Percentiles rank a stretch among this genome's conserved stretches.
phyloP scores from a whole-genome alignment of 2,113 vertebrate genomes.

The Oplegnathus fasciatus region DNA sequence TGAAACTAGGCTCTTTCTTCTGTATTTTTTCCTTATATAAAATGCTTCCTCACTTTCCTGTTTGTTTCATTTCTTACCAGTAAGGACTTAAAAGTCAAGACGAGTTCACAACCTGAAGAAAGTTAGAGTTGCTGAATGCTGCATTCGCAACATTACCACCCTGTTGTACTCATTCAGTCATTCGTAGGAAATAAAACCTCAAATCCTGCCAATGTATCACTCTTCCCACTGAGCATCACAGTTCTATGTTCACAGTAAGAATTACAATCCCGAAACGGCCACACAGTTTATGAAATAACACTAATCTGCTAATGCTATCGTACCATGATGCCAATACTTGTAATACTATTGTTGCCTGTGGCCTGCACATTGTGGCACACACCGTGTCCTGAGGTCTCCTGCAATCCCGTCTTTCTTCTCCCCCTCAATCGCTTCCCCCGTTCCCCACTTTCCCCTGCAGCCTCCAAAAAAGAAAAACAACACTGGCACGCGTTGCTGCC shows the following conservation, averaged over 20 bases:
- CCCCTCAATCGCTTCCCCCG: slow-evolving; percentile 1
- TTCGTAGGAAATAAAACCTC: not conserved
- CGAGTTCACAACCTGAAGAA: slow-evolving; percentile 2
- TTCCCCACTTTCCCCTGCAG: slow-evolving; percentile 7
- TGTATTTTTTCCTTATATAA: not conserved
- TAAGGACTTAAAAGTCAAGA: not conserved
- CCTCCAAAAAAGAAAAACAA: slow-evolving; percentile 56
- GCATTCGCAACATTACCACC: slow-evolving; percentile 7
- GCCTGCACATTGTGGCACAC: slow-evolving; percentile 23
- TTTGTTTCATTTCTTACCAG: not conserved
- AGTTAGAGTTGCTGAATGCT: not conserved
- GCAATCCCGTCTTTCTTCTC: slow-evolving; percentile 39
- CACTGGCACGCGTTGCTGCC: slow-evolving; percentile 53
- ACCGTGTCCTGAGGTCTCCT: slow-evolving; percentile 36
- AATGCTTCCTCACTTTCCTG: not conserved
- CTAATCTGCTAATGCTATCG: slow-evolving; percentile 48
- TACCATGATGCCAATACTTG: slow-evolving; percentile 35
- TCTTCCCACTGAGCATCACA: slow-evolving; percentile 18
- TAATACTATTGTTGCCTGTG: slow-evolving; percentile 50
- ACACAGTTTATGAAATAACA: slow-evolving; percentile 25
- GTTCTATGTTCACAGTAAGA: not conserved
- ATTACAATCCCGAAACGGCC: slow-evolving; percentile 24
- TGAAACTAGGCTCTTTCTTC: too few relatives aligned
- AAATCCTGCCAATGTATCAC: not conserved
- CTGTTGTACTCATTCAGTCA: not conserved